A percentile compares a stretch with the other conserved stretches of the same genome.
Conservation (phyloP, 1,140 invertebrate genomes). For the Tribolium madens region DNA sequence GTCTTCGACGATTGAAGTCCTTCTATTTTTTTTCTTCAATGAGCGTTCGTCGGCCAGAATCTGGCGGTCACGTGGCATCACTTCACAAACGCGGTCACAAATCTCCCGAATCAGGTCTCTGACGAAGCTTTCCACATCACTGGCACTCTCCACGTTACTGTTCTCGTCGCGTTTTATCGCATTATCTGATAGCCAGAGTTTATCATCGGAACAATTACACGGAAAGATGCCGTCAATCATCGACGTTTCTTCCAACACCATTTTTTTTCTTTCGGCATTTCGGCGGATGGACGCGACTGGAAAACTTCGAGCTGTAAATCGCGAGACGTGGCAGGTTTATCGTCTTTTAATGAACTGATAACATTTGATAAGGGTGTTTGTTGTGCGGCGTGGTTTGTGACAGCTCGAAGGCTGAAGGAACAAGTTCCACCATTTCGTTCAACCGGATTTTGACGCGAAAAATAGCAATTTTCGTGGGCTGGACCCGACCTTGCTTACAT, state of each 20-base stretch:
- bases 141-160: neutral
- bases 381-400: neutral
- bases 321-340: neutral
- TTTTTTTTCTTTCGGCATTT: conserved; percentile 6
- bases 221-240: neutral
- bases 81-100: conserved; percentile 41
- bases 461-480: too few relatives aligned
- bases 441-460: neutral
- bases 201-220: neutral
- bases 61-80: conserved; percentile 47
- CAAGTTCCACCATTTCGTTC: neutral
- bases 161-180: neutral
- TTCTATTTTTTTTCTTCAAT: conserved; percentile 8
- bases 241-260: conserved; percentile 36
- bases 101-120: conserved; percentile 32
- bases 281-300: neutral
- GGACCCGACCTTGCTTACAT: too few relatives aligned
- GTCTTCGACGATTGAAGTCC: conserved; percentile 43
- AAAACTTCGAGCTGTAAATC: neutral
- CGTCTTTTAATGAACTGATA: neutral
- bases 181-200: conserved; percentile 32
- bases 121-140: conserved; percentile 33
- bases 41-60: conserved; percentile 37
- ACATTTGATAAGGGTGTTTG: neutral
- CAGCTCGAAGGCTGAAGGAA: neutral